Evolutionary conservation across 2,113 vertebrate genomes (phyloP).

Genomic region (Peromyscus leucopus): DNA sequence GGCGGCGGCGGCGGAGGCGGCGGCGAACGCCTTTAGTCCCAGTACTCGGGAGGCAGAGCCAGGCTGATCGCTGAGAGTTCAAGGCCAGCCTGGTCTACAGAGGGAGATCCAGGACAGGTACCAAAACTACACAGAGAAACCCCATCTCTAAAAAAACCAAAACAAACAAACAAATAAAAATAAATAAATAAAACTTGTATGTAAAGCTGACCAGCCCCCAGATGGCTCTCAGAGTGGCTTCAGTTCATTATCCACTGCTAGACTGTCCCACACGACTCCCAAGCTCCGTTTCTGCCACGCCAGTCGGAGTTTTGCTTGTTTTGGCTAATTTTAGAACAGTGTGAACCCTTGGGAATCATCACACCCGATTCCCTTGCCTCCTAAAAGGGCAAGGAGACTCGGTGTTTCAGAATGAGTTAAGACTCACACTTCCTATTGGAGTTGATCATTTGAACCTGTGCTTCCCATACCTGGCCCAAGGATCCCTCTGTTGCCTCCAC

Average conservation of each 20-base stretch:
- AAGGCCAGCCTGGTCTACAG: no score
- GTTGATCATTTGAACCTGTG: background rate
- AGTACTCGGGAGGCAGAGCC: no score
- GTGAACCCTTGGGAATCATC: background rate
- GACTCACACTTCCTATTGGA: background rate
- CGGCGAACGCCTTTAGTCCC: no score
- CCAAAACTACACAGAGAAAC: no score
- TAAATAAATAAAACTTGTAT: no score
- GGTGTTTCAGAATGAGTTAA: slow-evolving; percentile 1
- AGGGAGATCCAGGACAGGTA: no score
- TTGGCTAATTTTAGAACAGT: slow-evolving; percentile 72
- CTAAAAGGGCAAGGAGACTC: slow-evolving; percentile 16
- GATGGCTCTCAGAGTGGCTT: slow-evolving; percentile 9
- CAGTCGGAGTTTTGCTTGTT: slow-evolving; percentile 41
- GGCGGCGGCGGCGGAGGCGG: no score
- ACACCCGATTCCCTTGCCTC: slow-evolving; percentile 62
- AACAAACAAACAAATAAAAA: no score
- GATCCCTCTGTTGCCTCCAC: background rate
- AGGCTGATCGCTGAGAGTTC: no score
- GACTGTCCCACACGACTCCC: slow-evolving; percentile 43
- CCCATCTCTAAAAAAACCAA: no score
- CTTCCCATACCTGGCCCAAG: background rate
- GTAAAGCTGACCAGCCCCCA: background rate
- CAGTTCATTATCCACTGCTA: slow-evolving; percentile 8
- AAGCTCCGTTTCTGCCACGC: slow-evolving; percentile 46